Conservation (phyloP, 2,888 invertebrate genomes). For the Thymelicus acteon region DNA sequence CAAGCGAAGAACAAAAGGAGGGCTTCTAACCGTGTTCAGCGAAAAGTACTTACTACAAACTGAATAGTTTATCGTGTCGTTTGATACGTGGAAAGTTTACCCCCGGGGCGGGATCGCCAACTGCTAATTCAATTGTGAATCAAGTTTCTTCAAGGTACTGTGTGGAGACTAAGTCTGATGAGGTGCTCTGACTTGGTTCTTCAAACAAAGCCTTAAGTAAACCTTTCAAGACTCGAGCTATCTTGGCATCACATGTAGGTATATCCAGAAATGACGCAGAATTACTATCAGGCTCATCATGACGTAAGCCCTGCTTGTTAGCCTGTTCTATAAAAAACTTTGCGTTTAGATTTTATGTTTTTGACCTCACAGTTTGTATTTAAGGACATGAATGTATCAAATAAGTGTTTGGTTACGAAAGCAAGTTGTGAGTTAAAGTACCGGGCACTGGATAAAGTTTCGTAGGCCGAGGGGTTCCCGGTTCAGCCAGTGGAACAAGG, state of each 20-base stretch:
- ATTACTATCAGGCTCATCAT: too few species aligned
- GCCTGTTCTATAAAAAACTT: too few species aligned
- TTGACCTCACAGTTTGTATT: too few species aligned
- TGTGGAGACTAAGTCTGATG: too few species aligned
- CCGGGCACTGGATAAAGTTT: background rate
- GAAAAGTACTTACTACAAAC: conserved; percentile 14
- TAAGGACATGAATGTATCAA: background rate
- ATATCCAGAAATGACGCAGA: too few species aligned
- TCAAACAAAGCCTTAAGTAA: background rate
- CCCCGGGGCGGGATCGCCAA: background rate
- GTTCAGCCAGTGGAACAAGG: background rate
- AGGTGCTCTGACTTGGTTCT: background rate
- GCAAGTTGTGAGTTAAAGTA: background rate
- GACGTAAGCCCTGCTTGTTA: too few species aligned
- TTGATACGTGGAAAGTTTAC: conserved; percentile 4
- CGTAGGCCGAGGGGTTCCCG: background rate
- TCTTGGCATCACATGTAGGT: too few species aligned
- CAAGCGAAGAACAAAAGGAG: conserved; percentile 24
- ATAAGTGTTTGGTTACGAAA: background rate
- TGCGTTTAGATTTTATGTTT: too few species aligned
- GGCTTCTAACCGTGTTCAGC: conserved; percentile 7
- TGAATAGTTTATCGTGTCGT: conserved; percentile 8
- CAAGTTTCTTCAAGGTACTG: background rate
- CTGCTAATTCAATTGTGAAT: background rate
- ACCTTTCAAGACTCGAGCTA: too few species aligned